Evolutionary conservation across 1,140 invertebrate species (phyloP).

Genomic region (Ceratoteleas bidentatus): DNA sequence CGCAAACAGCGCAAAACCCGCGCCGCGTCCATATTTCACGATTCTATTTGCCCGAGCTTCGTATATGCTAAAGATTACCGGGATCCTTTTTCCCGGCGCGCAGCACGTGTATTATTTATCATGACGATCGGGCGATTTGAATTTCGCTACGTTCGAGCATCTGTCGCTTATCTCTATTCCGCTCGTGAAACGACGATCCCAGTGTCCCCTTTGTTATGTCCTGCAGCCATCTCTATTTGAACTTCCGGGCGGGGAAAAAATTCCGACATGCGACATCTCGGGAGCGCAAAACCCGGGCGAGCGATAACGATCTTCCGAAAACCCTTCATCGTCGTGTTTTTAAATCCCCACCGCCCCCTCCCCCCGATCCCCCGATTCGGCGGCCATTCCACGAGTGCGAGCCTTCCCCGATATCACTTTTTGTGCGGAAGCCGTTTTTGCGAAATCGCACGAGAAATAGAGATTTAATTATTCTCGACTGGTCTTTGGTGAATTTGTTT

Average conservation of each 20-base stretch:
- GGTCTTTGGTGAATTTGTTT: no score
- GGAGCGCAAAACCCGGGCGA: conserved; percentile 33
- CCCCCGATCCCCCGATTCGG: conserved; percentile 4
- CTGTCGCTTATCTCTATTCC: conserved; percentile 64
- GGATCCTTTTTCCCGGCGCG: conserved; percentile 46
- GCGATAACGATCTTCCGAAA: conserved; percentile 36
- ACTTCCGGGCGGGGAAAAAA: conserved; percentile 50
- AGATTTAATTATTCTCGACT: no score
- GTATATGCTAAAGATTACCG: conserved; percentile 53
- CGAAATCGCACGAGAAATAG: no score
- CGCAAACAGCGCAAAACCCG: no score
- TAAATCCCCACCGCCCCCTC: not conserved
- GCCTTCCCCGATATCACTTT: no score
- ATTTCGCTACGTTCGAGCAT: conserved; percentile 58
- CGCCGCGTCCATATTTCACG: conserved; percentile 41
- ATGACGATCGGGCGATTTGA: conserved; percentile 59
- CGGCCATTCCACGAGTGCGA: not conserved
- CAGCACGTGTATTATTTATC: conserved; percentile 62
- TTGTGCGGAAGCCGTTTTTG: no score
- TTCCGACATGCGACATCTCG: conserved; percentile 41
- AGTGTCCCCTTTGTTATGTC: conserved; percentile 35
- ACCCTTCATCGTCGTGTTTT: conserved; percentile 18
- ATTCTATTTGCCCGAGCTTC: conserved; percentile 36
- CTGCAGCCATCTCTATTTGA: conserved; percentile 48
- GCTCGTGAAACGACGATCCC: conserved; percentile 44